phyloP scores from a whole-genome alignment of 2,888 invertebrate species.

The Dinocampus coccinellae region DNA sequence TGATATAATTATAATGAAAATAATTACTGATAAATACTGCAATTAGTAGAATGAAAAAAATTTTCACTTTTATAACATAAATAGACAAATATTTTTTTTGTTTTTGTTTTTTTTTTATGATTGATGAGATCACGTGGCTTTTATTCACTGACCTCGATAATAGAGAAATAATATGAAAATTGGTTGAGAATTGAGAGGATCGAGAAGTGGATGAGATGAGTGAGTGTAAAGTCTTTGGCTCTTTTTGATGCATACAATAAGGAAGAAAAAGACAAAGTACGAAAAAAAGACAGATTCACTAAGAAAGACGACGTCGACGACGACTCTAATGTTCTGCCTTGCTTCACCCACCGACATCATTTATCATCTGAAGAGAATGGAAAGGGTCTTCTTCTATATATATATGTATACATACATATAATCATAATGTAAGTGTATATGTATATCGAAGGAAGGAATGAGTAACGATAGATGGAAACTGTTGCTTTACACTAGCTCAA shows the following conservation, averaged over 20 bases:
- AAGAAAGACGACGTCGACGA: slow-evolving; percentile 44
- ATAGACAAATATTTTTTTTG: too few species aligned
- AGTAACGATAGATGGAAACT: slow-evolving; percentile 52
- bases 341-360: slow-evolving; percentile 52
- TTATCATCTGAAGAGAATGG: slow-evolving; percentile 54
- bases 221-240: slow-evolving; percentile 21
- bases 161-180: slow-evolving; percentile 15
- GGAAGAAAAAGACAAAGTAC: slow-evolving; percentile 20
- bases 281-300: slow-evolving; percentile 30
- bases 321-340: slow-evolving; percentile 53
- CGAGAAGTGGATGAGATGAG: slow-evolving; percentile 30
- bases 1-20: too few species aligned
- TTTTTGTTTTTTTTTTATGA: too few species aligned
- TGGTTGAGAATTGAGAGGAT: slow-evolving; percentile 4
- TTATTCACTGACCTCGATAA: slow-evolving; percentile 9
- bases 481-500: slow-evolving; percentile 44
- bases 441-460: slow-evolving; percentile 28
- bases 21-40: not conserved
- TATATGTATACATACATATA: not conserved
- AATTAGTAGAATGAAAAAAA: too few species aligned
- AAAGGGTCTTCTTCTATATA: slow-evolving; percentile 39
- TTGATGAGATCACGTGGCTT: not conserved
- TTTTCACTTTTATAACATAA: not conserved
- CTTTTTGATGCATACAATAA: slow-evolving; percentile 16
- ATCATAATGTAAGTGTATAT: not conserved